phyloP scores from a whole-genome alignment of 2,113 vertebrate species.

The Crypturellus undulatus region DNA sequence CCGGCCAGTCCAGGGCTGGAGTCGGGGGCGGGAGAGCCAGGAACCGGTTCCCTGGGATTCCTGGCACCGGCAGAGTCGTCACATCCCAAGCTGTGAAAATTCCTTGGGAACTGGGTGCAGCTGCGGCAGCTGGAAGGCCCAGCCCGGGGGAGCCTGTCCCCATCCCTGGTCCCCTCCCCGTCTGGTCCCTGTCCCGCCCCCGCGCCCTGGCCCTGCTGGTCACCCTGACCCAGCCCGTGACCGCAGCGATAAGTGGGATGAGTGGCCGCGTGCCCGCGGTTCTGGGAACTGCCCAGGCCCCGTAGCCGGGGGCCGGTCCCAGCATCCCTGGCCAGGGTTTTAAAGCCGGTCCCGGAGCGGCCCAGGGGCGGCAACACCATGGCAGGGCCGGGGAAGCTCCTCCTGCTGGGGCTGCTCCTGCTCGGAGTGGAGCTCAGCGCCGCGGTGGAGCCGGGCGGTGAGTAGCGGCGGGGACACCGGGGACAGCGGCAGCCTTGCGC shows the following conservation, averaged over 20 bases:
- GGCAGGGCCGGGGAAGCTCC: background rate
- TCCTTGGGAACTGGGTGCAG: background rate
- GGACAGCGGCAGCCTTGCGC: background rate
- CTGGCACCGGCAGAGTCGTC: background rate
- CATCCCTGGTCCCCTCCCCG: no score
- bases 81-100: background rate
- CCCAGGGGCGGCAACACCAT: background rate
- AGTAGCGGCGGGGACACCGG: background rate
- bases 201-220: background rate
- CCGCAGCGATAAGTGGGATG: background rate
- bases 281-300: conserved; percentile 21
- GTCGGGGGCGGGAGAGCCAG: background rate
- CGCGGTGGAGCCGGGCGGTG: background rate
- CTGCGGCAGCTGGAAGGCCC: accelerated
- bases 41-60: conserved; percentile 46
- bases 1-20: background rate
- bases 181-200: background rate
- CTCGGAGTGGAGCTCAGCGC: accelerated
- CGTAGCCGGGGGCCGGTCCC: no score
- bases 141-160: background rate
- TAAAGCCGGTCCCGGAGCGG: no score
- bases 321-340: no score
- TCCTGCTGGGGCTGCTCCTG: conserved; percentile 11
- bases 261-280: accelerated
- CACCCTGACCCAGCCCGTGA: accelerated